Evolutionary conservation across 37 sponge, comb jelly and placozoan genomes (phyloP), one percentile per base, ranked within the genome.

Genomic region (Chondrosia reniformis): DNA sequence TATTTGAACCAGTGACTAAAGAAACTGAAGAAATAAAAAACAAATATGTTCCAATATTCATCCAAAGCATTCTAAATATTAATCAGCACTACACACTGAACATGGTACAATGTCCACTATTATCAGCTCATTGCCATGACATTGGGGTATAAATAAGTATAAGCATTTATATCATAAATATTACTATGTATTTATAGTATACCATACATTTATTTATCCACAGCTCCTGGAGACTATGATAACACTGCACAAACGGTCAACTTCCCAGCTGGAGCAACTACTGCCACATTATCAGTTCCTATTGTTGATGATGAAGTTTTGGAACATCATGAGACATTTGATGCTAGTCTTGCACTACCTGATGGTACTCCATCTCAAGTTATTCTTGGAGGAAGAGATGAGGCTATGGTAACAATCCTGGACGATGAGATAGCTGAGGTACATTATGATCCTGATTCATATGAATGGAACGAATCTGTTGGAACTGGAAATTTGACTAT

Each of bases 341-440:
- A 19, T 13, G 86, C 34, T 6, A 28, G 21, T 6, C 67, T 86
- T 27, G 21, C 25, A 3, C 19, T 67, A n/a, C 36, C 80, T 27
- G 22, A 27, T 9, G 33, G n/a, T 62, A n/a, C 61, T 30, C 32
- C 0, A 10, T 55, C 31, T n/a, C 4, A 38, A 9, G 45, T 66
- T 5, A 34, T 30, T 3, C 36, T 28, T 34, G 76, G 52, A 0
- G 63, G 10, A 31, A 13, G 0, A 0, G 24, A 13, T 25, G 36
- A 43, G 72, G 85, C 85, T 21, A 62, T 44, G 6, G 63, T 79
- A 1, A 63, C 40, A 15, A 79, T 85, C 37, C 46, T n/a, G 0
- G 85, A 85, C 62, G 41, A 85, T 64, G 85, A 85, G 34, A 28
- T 64, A 77, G 81, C 30, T 28, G n/a, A 17, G 17, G 81, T 81